These are phyloP conservation scores for Clavelina lepadiformis DNA, from an alignment of 23 tunicate species.

Conservation along the genomic window DNA sequence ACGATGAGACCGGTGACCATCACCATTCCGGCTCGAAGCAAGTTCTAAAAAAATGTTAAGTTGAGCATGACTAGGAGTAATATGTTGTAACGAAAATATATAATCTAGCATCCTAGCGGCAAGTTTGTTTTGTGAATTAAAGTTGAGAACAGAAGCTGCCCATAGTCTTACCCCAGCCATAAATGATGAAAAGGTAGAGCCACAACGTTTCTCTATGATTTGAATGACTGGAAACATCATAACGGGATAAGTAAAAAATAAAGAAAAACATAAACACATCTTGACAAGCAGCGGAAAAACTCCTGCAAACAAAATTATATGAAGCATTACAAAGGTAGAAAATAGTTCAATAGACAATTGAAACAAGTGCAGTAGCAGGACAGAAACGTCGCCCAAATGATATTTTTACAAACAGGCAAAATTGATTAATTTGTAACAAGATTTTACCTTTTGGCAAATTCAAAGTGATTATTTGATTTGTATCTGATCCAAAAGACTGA, in stretches of 20 bases:
- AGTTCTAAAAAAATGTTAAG: constrained; percentile 31
- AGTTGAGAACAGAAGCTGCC: background rate
- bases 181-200: constrained; percentile 20
- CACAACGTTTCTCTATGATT: constrained; percentile 61
- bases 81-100: no score
- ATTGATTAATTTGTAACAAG: no score
- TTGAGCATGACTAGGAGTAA: no score
- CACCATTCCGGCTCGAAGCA: constrained; percentile 84
- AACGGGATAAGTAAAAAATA: constrained; percentile 96
- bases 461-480: constrained; percentile 84
- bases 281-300: constrained; percentile 91
- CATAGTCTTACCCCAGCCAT: constrained; percentile 35
- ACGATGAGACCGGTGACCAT: constrained; percentile 56
- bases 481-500: constrained; percentile 95
- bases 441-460: constrained; percentile 79
- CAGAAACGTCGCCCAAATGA: no score
- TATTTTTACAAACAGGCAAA: no score
- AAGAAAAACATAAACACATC: constrained; percentile 86
- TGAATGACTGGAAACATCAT: constrained; percentile 98
- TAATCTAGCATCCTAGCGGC: no score
- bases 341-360: no score
- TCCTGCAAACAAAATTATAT: constrained; percentile 26
- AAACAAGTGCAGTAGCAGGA: no score
- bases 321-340: no score
- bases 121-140: background rate